Evolutionary conservation across 2,888 invertebrate genomes (phyloP), one percentile per base, ranked within the genome.

Genomic region (Sussaba pulchella): DNA sequence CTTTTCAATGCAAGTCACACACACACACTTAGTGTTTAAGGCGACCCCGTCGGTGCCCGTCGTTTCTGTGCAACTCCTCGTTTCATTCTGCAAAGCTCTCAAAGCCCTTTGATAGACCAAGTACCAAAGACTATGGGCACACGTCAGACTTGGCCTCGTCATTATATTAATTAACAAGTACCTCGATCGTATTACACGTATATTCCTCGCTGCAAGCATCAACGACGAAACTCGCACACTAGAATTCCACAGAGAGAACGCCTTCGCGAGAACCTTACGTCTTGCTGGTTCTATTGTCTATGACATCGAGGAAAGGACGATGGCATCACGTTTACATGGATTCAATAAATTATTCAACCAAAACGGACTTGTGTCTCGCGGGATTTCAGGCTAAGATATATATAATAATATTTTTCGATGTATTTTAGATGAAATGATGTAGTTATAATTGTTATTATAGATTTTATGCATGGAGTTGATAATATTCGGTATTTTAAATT

Each of bases 151-250:
- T 59, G 19, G 45, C 31, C 36, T 14, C 4, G 10, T 59, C 8
- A 71, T 26, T 47, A 64, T 64, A 59, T 59, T 71, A 45, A 59
- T 71, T 31, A n/a, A 59, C 36, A 47, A 71, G 71, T 59, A 31
- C 47, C 47, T 39, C 19, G 45, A 19, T 26, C 14, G 39, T 24
- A 52, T 24, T 24, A 39, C 39, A 52, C 21, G 21, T 50, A 6
- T 2, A 2, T 50, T 41, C 47, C 21, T 52, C 19, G 67, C 39
- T 41, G 14, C 17, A 31, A 9, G 21, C 39, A 67, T 9, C 36
- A 5, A 8, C 24, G n/a, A 1, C 36, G 24, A 52, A 39, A 21
- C 39, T 24, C 52, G 21, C 47, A 52, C 21, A 39, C 50, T 12
- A 52, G 19, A 52, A 67, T 50, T 66, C n/a, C 50, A 19, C 31